Evolutionary conservation across 35 echinoderm and acorn worm genomes (phyloP).

Genomic region (Nesometra sesokonis): DNA sequence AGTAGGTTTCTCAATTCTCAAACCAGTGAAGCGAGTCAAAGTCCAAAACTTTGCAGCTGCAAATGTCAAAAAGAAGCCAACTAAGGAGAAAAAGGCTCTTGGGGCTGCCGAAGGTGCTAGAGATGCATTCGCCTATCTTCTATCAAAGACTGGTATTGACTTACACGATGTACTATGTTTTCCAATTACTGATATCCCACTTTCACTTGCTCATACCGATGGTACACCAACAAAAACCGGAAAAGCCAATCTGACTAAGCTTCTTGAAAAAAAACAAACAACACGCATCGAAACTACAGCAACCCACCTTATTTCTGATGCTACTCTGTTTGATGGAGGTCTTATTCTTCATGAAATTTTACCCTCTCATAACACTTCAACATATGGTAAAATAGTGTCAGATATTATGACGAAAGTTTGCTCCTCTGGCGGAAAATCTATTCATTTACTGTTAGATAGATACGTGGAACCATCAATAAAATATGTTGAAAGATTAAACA

Average conservation of each 20-base stretch:
- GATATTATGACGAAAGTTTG: conserved; percentile 29
- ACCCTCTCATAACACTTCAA: conserved; percentile 26
- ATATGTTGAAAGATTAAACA: conserved; percentile 35
- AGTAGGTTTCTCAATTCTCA: conserved; percentile 26
- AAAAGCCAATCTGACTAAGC: conserved; percentile 4
- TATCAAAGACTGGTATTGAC: conserved; percentile 21
- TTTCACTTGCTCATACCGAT: conserved; percentile 34
- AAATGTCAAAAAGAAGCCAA: conserved; percentile 30
- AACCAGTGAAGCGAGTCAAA: conserved; percentile 35
- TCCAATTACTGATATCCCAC: conserved; percentile 25
- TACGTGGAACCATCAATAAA: conserved; percentile 35
- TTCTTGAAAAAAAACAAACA: not conserved
- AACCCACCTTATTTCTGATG: conserved; percentile 2
- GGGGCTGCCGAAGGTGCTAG: conserved; percentile 19
- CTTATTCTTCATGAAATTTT: conserved; percentile 25
- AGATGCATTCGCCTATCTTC: conserved; percentile 14
- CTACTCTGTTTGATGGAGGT: conserved; percentile 13
- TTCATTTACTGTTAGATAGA: conserved; percentile 23
- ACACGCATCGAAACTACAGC: too few relatives aligned
- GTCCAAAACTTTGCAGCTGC: conserved; percentile 43
- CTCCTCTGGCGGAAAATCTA: conserved; percentile 22
- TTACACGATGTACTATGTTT: conserved; percentile 26
- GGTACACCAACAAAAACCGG: conserved; percentile 19
- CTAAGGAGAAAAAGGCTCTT: conserved; percentile 17
- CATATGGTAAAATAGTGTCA: conserved; percentile 33